Evolutionary conservation across 64 coral and sea anemone genomes (phyloP), one percentile per base, ranked within the genome.

Genomic region (Orbicella faveolata): DNA sequence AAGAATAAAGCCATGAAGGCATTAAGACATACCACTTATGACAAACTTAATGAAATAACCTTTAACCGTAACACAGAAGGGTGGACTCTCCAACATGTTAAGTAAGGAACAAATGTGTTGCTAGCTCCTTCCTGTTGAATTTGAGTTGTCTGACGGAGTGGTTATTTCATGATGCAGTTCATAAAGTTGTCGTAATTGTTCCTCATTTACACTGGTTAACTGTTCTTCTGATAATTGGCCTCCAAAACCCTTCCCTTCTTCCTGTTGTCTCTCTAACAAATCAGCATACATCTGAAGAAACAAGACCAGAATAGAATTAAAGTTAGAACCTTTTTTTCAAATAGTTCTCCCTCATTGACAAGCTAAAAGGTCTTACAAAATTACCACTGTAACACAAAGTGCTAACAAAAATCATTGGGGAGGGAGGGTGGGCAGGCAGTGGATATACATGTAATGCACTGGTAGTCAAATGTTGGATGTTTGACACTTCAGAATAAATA

Each of bases 221-320:
- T 80, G 74, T n/a, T 80, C 74, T 17, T 79, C 74, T 55, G 82
- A 25, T 21, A 92, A 70, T 41, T 92, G 20, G 53, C 75, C 73
- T 80, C 90, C 90, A 68, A 92, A 66, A 44, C 69, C 82, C 3
- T 80, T 77, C 35, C 62, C 83, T 18, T 66, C 41, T 35, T 63
- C 17, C 74, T 79, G 75, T 25, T 92, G 90, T 62, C 67, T 76
- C 30, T 92, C 78, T 30, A 92, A 37, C 84, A 88, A 70, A 73
- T 92, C 90, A 35, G 90, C 90, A 62, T 92, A 92, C 19, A 92
- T 92, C 90, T 92, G 63, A 69, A 84, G 34, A 36, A 59, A 59
- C 11, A 59, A 16, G 55, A 10, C 11, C 55, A 59, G 11, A 15
- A 59, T 48, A 48, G 44, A 59, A 59, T 59, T 59, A 59, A 59